Base-by-base conservation (phyloP, 2,888 invertebrate genomes). In the Hypolimnas misippus region DNA sequence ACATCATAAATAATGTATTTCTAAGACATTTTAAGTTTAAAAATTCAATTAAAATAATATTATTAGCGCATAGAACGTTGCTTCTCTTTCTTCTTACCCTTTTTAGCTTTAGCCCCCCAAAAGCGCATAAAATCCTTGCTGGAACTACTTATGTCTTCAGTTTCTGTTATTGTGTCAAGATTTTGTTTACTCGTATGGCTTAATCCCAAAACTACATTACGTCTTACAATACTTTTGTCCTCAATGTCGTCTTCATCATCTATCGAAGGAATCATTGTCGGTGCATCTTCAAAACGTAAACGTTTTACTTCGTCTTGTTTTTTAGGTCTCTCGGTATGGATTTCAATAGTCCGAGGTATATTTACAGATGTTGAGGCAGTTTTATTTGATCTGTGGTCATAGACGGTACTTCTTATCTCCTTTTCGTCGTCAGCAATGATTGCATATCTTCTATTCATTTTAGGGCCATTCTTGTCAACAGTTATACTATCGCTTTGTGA, bases 281-380 rank as follows among this genome's bases (percentile, higher is more conserved):
- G 64, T n/a, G 69, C 72, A 60, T 85, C 83, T 17, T 84, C 78
- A 71, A 90, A 90, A 64, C 87, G 78, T 35, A 89, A 74, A 42
- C 75, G 81, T 62, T 83, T 86, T 51, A 60, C 40, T 17, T 14
- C 44, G 12, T 35, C 60, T 19, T 46, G 52, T 19, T 52, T 66
- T 5, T 60, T 52, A 10, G 57, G 12, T 16, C 40, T 54, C 52
- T 65, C 71, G 3, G 59, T 46, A 57, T 70, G 53, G 19, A 70
- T 52, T 16, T 73, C 73, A 25, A 46, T 46, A 19, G 49, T 40
- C 8, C 61, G 50, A 29, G 49, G 42, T 29, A 62, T 44, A 31
- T 55, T 44, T 5, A 16, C 31, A 5, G 53, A 5, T 16, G 10
- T 16, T 14, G 25, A 19, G 8, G 14, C 49, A 17, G 21, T 50